Conservation (phyloP, 2,113 vertebrate genomes). For the Acrocephalus arundinaceus region DNA sequence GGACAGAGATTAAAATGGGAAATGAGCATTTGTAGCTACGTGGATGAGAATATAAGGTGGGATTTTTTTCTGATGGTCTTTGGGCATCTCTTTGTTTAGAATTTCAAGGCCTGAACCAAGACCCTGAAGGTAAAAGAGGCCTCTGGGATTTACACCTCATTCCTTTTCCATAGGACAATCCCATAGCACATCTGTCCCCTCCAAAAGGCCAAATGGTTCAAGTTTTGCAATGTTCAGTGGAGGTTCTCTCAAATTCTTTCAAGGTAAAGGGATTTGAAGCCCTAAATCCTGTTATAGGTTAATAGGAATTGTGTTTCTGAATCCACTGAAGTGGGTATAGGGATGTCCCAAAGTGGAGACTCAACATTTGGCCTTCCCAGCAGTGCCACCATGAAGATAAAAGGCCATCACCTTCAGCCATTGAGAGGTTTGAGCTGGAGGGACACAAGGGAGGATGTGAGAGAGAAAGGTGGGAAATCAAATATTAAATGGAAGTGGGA, state of each 20-base stretch:
- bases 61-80: not conserved
- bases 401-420: not conserved
- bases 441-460: accelerated
- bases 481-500: not conserved
- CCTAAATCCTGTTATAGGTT: not conserved
- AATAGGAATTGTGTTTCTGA: not conserved
- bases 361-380: not conserved
- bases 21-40: not conserved
- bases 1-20: slow-evolving; percentile 31
- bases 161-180: not conserved
- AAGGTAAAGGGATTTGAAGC: not conserved
- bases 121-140: not conserved
- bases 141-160: not conserved
- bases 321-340: not conserved
- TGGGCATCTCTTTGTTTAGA: not conserved
- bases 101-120: not conserved
- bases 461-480: not conserved
- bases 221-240: not conserved
- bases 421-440: not conserved
- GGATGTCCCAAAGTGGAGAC: not conserved
- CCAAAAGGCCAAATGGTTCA: not conserved
- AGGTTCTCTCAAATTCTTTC: not conserved
- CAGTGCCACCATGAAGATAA: not conserved
- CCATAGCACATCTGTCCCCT: not conserved
- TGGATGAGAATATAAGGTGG: not conserved